Percentiles rank a stretch among this genome's conserved stretches.
Conservation (phyloP, 2,113 vertebrate species). For the Ochotona princeps region DNA sequence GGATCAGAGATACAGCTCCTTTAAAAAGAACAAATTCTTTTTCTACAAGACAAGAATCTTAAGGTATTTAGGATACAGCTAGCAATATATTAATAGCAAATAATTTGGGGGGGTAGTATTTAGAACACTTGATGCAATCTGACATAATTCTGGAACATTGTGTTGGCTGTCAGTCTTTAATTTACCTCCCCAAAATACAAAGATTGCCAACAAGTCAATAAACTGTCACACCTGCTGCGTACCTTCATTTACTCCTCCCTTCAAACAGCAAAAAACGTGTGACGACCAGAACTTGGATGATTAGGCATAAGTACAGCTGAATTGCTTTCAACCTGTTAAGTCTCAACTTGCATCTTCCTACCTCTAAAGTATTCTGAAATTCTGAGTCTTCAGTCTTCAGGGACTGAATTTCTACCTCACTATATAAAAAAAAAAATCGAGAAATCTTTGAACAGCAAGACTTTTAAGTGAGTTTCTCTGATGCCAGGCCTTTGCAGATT, state of each 20-base stretch:
- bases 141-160: conserved; percentile 47
- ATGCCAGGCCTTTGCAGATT: conserved; percentile 7
- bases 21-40: conserved; percentile 44
- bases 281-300: conserved; percentile 44
- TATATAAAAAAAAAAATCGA: not conserved
- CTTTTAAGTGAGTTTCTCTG: conserved; percentile 19
- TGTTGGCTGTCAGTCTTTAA: conserved; percentile 40
- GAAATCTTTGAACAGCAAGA: conserved; percentile 26
- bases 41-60: conserved; percentile 23
- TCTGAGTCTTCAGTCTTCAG: conserved; percentile 41
- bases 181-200: not conserved
- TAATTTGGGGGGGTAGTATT: conserved; percentile 39
- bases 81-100: conserved; percentile 22
- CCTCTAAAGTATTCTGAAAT: conserved; percentile 41
- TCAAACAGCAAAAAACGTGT: conserved; percentile 26
- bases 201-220: not conserved
- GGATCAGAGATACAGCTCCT: conserved; percentile 36
- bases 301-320: not conserved
- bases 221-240: not conserved
- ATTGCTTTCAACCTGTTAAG: conserved; percentile 9
- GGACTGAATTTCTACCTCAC: conserved; percentile 9
- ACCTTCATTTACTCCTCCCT: conserved; percentile 31
- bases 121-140: conserved; percentile 12
- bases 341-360: not conserved
- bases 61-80: not conserved